Evolutionary conservation across 2,888 invertebrate species (phyloP), one percentile per base, ranked within the genome.

Genomic region (Deilephila porcellus): DNA sequence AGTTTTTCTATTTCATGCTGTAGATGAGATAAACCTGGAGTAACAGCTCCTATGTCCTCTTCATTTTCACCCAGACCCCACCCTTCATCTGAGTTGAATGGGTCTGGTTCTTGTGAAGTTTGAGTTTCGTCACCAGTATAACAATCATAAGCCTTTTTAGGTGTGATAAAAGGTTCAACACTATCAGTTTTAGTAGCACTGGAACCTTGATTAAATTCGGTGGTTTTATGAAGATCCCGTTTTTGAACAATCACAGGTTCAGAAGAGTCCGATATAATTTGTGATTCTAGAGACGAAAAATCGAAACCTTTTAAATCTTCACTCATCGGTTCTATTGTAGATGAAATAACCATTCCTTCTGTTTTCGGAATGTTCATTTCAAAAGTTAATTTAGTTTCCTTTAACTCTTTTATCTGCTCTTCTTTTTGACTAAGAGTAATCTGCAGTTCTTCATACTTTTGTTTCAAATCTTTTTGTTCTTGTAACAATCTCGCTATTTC

Each of bases 1-100:
- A 97, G 90, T 73, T 95, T 93, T 45, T 93, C 88, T n/a, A 97
- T 93, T 81, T 95, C 94, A 71, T 96, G 95, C 81, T 96, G 95
- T 37, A 96, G 90, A 78, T 96, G 95, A 74, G 95, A 93, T 34
- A 96, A 83, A 76, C 93, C 95, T n/a, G 91, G 89, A 14, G 87
- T 85, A 19, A 88, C 78, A 25, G 88, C 89, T 83, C 82, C 79
- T 83, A 88, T 81, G 83, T 88, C 87, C 82, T 91, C 87, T 83
- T 91, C 89, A 77, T 77, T 76, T 67, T 89, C 90, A 60, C 90
- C 94, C 76, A 95, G 88, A 1, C 92, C 94, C 90, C 92, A 92
- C 73, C 92, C 95, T 82, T 92, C 93, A 74, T 95, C 93, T 8
- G 91, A 91, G 84, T 89, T 93, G 76, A 93, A 94, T 14, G 92